A percentile compares a stretch with the other conserved stretches of the same genome.
Conservation (phyloP, 35 echinoderm and acorn worm genomes). For the Lytechinus variegatus region DNA sequence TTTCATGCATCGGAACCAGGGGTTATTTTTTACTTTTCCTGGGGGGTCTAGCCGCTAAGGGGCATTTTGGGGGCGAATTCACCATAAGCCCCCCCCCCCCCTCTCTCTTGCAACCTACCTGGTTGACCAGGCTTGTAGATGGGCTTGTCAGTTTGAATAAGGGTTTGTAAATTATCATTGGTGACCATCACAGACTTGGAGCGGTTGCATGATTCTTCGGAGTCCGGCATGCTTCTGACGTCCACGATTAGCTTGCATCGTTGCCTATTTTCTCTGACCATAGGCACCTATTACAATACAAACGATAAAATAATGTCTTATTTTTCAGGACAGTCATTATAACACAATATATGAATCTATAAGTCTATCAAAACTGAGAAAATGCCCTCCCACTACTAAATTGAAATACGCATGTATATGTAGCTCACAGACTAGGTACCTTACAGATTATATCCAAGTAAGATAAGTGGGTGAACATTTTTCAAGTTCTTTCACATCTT, state of each 20-base stretch:
- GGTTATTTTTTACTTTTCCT: too few relatives aligned
- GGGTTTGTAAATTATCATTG: constrained; percentile 57
- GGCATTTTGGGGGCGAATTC: too few relatives aligned
- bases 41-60: too few relatives aligned
- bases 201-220: background rate
- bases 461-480: too few relatives aligned
- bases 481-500: too few relatives aligned
- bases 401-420: too few relatives aligned
- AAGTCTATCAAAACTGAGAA: too few relatives aligned
- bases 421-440: too few relatives aligned
- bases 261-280: background rate
- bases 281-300: constrained; percentile 20
- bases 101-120: constrained; percentile 54
- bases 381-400: too few relatives aligned
- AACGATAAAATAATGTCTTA: background rate
- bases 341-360: background rate
- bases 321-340: background rate
- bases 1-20: too few relatives aligned
- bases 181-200: constrained; percentile 63
- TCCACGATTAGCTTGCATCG: background rate
- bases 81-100: too few relatives aligned
- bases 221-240: background rate
- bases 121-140: constrained; percentile 95
- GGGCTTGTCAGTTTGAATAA: constrained; percentile 94
- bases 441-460: too few relatives aligned